Evolutionary conservation across 2,888 invertebrate species (phyloP).

Genomic region (Lissocephala sabroskyi): DNA sequence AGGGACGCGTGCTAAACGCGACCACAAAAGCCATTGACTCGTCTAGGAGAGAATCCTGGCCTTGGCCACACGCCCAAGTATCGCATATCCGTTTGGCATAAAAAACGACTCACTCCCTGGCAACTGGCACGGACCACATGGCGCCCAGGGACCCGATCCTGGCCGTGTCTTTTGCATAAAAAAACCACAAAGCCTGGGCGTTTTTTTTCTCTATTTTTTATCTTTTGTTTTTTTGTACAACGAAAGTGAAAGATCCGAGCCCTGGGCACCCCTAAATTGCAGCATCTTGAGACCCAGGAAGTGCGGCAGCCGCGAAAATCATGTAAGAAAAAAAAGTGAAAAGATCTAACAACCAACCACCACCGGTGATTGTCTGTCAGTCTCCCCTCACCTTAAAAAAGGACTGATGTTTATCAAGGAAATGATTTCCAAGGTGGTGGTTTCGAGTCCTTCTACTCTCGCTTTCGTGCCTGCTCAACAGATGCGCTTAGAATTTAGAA

Average conservation of each 20-base stretch:
- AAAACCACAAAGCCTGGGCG: constrained; percentile 30
- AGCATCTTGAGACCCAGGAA: constrained; percentile 55
- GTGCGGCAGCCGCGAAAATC: constrained; percentile 43
- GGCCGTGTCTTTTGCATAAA: constrained; percentile 51
- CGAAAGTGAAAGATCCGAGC: constrained; percentile 57
- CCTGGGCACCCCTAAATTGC: constrained; percentile 50
- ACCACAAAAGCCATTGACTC: constrained; percentile 59
- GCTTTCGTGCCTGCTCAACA: constrained; percentile 51
- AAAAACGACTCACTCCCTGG: constrained; percentile 8
- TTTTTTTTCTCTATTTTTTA: constrained; percentile 32
- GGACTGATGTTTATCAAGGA: constrained; percentile 46
- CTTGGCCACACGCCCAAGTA: constrained; percentile 42
- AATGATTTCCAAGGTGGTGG: constrained; percentile 35
- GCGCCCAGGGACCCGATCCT: constrained; percentile 35
- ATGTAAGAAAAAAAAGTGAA: constrained; percentile 49
- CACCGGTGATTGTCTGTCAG: constrained; percentile 39
- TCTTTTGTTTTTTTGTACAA: constrained; percentile 19
- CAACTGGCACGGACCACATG: constrained; percentile 55
- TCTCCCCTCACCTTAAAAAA: too few species aligned
- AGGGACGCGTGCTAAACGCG: constrained; percentile 44
- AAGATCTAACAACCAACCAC: constrained; percentile 51
- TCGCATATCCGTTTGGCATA: constrained; percentile 54
- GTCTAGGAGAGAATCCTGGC: constrained; percentile 32
- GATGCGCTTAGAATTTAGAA: constrained; percentile 60
- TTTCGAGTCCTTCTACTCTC: constrained; percentile 36